phyloP scores from a whole-genome alignment of 2,888 invertebrate species.

The Sussaba pulchella region DNA sequence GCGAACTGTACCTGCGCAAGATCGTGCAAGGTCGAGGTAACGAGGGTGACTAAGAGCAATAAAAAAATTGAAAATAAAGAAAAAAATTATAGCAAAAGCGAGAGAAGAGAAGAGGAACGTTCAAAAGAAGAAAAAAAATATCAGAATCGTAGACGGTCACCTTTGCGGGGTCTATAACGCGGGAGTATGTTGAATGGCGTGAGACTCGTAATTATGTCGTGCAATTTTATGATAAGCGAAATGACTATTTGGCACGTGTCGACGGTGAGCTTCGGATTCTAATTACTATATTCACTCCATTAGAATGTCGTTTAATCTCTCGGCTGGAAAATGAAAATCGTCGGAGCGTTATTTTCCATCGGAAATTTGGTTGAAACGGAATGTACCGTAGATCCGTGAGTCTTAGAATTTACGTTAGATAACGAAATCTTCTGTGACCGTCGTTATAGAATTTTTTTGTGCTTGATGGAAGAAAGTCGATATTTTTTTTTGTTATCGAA shows the following conservation, averaged over 20 bases:
- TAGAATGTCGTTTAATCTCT: conserved; percentile 18
- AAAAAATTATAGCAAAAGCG: too few relatives aligned
- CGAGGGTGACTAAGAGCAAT: conserved; percentile 22
- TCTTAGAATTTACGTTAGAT: not conserved
- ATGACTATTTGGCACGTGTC: conserved; percentile 31
- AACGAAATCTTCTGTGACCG: not conserved
- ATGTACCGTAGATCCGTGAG: not conserved
- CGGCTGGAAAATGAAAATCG: not conserved
- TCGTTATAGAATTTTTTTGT: too few relatives aligned
- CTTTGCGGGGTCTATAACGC: not conserved
- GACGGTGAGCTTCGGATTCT: not conserved
- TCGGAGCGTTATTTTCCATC: not conserved
- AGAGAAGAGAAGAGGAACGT: not conserved
- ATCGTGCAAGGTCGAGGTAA: conserved; percentile 42
- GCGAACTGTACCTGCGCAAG: conserved; percentile 44
- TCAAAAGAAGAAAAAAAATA: conserved; percentile 8
- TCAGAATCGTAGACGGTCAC: conserved; percentile 7
- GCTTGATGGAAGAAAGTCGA: too few relatives aligned
- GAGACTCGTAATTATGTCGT: not conserved
- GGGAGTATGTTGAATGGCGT: conserved; percentile 1
- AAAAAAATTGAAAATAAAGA: not conserved
- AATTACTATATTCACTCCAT: not conserved
- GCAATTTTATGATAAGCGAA: conserved; percentile 9
- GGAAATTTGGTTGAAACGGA: not conserved
- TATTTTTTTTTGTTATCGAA: too few relatives aligned